Base-by-base conservation (phyloP, 2,797 vertebrate genomes). In the Coregonus ussuriensis region DNA sequence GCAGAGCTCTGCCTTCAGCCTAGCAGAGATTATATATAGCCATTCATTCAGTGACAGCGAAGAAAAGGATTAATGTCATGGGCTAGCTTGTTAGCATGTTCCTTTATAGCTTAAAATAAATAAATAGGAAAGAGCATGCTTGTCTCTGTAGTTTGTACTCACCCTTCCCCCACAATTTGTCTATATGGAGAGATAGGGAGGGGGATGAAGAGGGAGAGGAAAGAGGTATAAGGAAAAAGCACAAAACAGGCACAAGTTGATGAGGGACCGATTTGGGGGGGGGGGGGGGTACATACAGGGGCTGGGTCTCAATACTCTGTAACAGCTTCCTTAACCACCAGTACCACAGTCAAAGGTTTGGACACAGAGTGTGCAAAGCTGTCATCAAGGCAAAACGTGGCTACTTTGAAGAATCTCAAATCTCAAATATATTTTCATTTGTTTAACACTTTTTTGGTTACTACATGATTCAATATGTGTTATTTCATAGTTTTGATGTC, bases 121-220 rank as follows among this genome's bases (percentile, higher is more conserved):
- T 0, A 47, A 65, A 77, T 74, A 71, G 72, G 68, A 62, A 31
- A 65, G 13, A 65, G 72, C 74, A 33, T 77, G 73, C 75, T 71
- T 74, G 72, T 76, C 81, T 79, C 85, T 76, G 79, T 3, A 35
- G 52, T 21, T 33, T 6, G 69, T 93, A 96, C 96, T 97, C 91
- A 96, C 96, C 95, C 92, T 86, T 80, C 96, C 95, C 11, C 96
- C 95, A 79, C 96, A 96, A 92, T 93, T 95, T 71, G 95, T 96
- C 96, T 97, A 93, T 77, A 4, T 25, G 84, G 75, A 88, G 67
- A 86, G 59, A 84, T 54, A 82, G 33, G 41, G 71, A 53, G 52
- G 67, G 67, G 79, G 16, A 78, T 71, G 81, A 68, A 85, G 75
- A 81, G 79, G 29, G 68, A 82, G 82, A 84, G 71, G 72, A 82